Evolutionary conservation across 1,140 invertebrate genomes (phyloP).

Genomic region (Pseudachorutes palmiensis): DNA sequence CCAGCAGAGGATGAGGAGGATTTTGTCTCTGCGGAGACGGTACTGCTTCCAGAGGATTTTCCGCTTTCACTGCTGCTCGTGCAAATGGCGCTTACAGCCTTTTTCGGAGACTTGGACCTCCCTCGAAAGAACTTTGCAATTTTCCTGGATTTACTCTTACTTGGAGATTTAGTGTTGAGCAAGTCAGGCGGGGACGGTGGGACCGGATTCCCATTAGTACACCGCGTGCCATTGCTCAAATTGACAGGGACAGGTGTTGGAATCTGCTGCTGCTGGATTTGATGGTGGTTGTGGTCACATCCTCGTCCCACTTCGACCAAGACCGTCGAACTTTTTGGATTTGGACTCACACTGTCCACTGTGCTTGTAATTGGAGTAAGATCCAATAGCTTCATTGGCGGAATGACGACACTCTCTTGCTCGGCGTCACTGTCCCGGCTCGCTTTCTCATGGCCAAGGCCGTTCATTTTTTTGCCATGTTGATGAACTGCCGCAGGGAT

Average conservation of each 20-base stretch:
- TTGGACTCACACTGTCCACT: not conserved
- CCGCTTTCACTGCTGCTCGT: slow-evolving; percentile 38
- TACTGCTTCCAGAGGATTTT: slow-evolving; percentile 32
- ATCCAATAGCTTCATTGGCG: slow-evolving; percentile 36
- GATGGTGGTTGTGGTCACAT: slow-evolving; percentile 31
- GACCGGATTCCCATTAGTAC: not conserved
- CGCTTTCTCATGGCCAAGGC: slow-evolving; percentile 10
- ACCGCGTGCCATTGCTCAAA: not conserved
- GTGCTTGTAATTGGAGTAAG: slow-evolving; percentile 29
- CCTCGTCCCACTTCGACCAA: not conserved
- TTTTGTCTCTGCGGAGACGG: slow-evolving; percentile 17
- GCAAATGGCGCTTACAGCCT: not conserved
- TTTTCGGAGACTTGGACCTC: slow-evolving; percentile 36
- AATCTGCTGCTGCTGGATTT: not conserved
- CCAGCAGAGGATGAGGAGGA: slow-evolving; percentile 27
- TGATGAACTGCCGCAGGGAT: slow-evolving; percentile 18
- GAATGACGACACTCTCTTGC: slow-evolving; percentile 29
- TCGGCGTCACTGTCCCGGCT: slow-evolving; percentile 29
- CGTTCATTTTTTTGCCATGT: not conserved
- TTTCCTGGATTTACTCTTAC: slow-evolving; percentile 37
- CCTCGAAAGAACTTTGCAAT: slow-evolving; percentile 37
- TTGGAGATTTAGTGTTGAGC: slow-evolving; percentile 32
- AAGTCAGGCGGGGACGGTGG: slow-evolving; percentile 15
- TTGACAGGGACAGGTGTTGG: not conserved
- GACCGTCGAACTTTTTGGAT: not conserved